Base-by-base conservation (phyloP, 2,888 invertebrate genomes). In the Hoplodrina ambigua region DNA sequence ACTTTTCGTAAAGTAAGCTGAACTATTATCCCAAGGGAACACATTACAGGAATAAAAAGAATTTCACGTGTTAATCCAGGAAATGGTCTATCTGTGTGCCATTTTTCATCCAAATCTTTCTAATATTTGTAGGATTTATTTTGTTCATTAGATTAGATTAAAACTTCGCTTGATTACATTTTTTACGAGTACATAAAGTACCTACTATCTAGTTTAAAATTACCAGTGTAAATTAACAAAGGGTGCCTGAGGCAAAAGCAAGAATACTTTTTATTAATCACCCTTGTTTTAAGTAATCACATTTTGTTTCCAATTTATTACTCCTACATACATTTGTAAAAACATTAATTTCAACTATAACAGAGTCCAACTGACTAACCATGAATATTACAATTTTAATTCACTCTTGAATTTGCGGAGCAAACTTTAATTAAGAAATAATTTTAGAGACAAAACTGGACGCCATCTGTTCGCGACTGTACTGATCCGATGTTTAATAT, bases 381-480 rank as follows among this genome's bases (percentile, higher is more conserved):
- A 74, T 62, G 71, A 83, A 85, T 84, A 80, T 81, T 80, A 75
- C 72, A 78, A 85, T 79, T 83, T 83, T 83, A 84, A 84, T 80
- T 72, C 72, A 76, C 75, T 62, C 69, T 60, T 56, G 68, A 70
- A 78, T 78, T 62, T 19, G 72, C 68, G 58, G 59, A 59, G 65
- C 75, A 61, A 80, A 87, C 76, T 85, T 87, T 88, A 88, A 88
- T 88, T 85, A 88, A 86, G 87, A 83, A 82, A 86, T 87, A 79
- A 86, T 85, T 85, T 77, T 74, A 66, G 62, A 83, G 85, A 85
- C 82, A 84, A 73, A 73, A 78, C 77, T 81, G 84, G 71, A 64
- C 72, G 78, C 73, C 88, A 85, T 85, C 86, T 88, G 88, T 70
- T 61, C 56, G 62, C 69, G 81, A 79, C 83, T 78, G 57, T 81